Percentiles rank a stretch among this genome's conserved stretches.
Evolutionary conservation across 2,888 invertebrate species (phyloP).

Genomic region (Philopedon plagiatum): DNA sequence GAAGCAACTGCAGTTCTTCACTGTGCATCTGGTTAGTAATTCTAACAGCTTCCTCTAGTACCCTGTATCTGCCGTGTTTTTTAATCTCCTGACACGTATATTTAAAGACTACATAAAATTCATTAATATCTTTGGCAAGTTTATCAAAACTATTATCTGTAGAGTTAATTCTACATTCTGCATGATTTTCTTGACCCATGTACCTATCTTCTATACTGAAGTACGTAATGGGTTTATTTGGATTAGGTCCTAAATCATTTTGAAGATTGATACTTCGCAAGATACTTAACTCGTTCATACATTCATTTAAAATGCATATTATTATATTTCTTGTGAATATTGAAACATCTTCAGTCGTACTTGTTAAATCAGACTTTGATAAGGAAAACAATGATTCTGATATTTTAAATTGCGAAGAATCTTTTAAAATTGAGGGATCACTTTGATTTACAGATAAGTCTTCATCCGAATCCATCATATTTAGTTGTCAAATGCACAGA

Average conservation of each 20-base stretch:
- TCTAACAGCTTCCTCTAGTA: constrained; percentile 29
- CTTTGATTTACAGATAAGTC: background rate
- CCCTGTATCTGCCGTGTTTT: constrained; percentile 30
- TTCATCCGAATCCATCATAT: background rate
- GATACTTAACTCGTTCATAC: constrained; percentile 54
- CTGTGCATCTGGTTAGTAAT: constrained; percentile 47
- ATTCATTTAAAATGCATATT: constrained; percentile 47
- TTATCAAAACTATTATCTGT: constrained; percentile 54
- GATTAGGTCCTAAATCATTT: constrained; percentile 36
- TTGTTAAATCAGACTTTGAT: background rate
- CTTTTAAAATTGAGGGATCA: too few species aligned
- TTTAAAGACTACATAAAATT: constrained; percentile 47
- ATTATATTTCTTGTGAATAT: constrained; percentile 24
- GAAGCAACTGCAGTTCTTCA: constrained; percentile 52
- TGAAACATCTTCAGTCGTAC: background rate
- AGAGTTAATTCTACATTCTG: constrained; percentile 51
- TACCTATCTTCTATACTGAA: constrained; percentile 52
- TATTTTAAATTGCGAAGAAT: background rate
- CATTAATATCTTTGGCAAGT: constrained; percentile 55
- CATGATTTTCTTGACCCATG: constrained; percentile 54
- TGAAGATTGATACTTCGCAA: constrained; percentile 53
- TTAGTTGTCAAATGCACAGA: background rate
- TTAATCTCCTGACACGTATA: constrained; percentile 51
- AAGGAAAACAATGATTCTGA: background rate
- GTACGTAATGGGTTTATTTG: constrained; percentile 31